A percentile compares a stretch with the other conserved stretches of the same genome.
Evolutionary conservation across 2,888 invertebrate genomes (phyloP).

Genomic region (Folsomia candida): DNA sequence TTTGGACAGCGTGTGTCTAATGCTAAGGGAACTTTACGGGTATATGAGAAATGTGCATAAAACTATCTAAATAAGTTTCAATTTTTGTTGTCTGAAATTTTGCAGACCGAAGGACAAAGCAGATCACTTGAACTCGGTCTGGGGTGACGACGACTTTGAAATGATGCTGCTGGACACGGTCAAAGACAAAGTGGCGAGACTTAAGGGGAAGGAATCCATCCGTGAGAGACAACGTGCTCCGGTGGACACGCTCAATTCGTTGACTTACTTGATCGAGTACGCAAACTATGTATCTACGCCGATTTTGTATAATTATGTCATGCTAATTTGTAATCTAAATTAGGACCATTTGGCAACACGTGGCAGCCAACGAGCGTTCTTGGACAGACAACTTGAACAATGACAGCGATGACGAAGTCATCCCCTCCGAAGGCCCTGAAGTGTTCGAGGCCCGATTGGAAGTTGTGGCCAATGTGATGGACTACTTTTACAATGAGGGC

Average conservation of each 20-base stretch:
- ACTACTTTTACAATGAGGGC: not conserved
- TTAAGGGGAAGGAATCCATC: constrained; percentile 30
- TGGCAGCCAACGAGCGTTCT: not conserved
- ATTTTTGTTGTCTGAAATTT: not conserved
- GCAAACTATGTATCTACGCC: not conserved
- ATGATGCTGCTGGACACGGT: constrained; percentile 28
- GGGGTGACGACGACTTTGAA: constrained; percentile 27
- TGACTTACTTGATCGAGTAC: not conserved
- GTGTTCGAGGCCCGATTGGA: constrained; percentile 24
- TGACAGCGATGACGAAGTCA: not conserved
- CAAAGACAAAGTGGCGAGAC: constrained; percentile 30
- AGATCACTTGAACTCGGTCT: not conserved
- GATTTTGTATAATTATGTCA: not conserved
- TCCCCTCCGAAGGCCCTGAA: not conserved
- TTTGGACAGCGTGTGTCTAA: constrained; percentile 33
- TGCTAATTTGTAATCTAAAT: not conserved
- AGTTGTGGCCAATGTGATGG: constrained; percentile 17
- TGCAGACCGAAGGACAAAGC: constrained; percentile 8
- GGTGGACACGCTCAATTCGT: not conserved
- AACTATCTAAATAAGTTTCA: not conserved
- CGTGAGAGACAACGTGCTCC: constrained; percentile 25
- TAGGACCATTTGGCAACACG: constrained; percentile 25
- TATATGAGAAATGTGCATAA: constrained; percentile 8
- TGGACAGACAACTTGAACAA: constrained; percentile 9
- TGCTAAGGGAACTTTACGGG: constrained; percentile 27